Evolutionary conservation across 2,113 vertebrate species (phyloP), one percentile per base, ranked within the genome.

Genomic region (Scatophagus argus): DNA sequence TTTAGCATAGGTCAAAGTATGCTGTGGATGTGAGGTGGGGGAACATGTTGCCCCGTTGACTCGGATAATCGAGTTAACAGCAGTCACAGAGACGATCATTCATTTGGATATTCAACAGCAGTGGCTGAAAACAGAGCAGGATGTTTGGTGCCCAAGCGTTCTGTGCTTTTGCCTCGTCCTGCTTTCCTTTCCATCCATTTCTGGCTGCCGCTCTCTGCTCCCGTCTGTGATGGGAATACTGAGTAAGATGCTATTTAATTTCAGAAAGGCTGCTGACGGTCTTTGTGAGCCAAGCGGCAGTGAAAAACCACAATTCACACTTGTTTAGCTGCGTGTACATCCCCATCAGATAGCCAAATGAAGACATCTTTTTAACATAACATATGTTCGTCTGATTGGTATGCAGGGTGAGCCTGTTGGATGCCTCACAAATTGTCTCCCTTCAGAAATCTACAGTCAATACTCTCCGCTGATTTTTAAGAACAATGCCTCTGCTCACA

Each of bases 161-260:
- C 66, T 68, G 77, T 81, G 79, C 80, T 80, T 84, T 86, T 74
- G 78, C 91, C 79, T 89, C 84, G 82, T 94, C 87, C 86, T 91
- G 88, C 90, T 87, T 91, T 90, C 88, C 88, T 89, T 90, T 90
- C 89, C 88, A 80, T 90, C 88, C 89, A 87, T 91, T 94, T 90
- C 88, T 91, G 93, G 91, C 92, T 87, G 60, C 93, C 87, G 90
- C 90, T 93, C 92, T 89, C 91, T 74, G 85, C 90, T 89, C 90
- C 87, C 44, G 86, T 91, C 93, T 95, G 94, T 95, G 95, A 94
- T 88, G 93, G 82, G 94, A 95, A 95, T 95, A 94, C 95, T 93
- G 94, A 95, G 91, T 93, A 93, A 94, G 93, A 93, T 92, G 91
- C 93, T 93, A 89, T 94, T 94, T 94, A 92, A 93, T 94, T 93